A percentile compares a stretch with the other conserved stretches of the same genome.
Conservation (phyloP, 2,888 invertebrate species). For the Elmis aenea region DNA sequence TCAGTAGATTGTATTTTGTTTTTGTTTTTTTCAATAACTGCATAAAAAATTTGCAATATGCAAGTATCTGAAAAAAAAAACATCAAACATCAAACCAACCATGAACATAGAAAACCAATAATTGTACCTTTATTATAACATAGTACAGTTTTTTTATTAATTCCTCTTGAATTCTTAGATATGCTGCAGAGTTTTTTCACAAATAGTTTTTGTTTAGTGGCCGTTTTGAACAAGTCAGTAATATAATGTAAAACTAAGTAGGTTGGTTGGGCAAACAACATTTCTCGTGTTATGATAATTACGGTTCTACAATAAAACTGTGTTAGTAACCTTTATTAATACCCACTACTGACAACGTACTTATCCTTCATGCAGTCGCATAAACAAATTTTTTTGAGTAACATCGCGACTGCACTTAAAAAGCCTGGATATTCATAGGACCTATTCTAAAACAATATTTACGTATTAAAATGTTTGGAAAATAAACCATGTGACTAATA, state of each 20-base stretch:
- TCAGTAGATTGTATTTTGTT: too few relatives aligned
- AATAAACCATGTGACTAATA: too few relatives aligned
- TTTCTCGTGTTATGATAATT: constrained; percentile 13
- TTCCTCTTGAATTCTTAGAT: constrained; percentile 9
- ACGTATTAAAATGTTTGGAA: too few relatives aligned
- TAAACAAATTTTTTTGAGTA: constrained; percentile 26
- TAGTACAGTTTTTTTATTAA: constrained; percentile 22
- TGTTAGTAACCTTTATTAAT: too few relatives aligned
- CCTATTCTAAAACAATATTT: constrained; percentile 29
- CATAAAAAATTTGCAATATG: constrained; percentile 31
- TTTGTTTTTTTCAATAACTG: constrained; percentile 30
- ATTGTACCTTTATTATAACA: constrained; percentile 32
- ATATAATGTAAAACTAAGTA: constrained; percentile 13
- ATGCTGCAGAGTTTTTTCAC: constrained; percentile 27
- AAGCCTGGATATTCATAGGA: constrained; percentile 25
- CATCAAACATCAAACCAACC: constrained; percentile 1
- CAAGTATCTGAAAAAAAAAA: constrained; percentile 31
- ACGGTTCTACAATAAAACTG: too few relatives aligned
- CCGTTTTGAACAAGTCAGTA: constrained; percentile 15
- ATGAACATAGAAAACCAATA: constrained; percentile 4
- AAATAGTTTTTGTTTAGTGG: constrained; percentile 24
- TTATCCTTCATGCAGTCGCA: not conserved
- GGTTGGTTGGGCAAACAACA: constrained; percentile 16
- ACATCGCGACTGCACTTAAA: constrained; percentile 22
- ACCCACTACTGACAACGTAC: not conserved